Conservation (phyloP, 2,113 vertebrate species). For the Oxyruncus cristatus region DNA sequence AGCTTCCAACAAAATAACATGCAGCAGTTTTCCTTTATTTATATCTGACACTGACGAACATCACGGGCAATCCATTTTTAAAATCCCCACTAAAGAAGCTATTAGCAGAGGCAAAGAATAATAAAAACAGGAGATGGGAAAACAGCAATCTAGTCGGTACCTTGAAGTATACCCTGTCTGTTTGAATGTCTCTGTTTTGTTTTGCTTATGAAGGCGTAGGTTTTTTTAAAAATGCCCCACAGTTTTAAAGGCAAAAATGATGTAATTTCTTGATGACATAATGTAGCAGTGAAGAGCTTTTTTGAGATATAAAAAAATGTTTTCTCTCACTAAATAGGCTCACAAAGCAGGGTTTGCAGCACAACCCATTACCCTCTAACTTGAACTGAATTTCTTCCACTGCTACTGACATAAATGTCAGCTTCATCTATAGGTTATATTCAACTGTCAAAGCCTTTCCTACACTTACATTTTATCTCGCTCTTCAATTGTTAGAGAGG, state of each 20-base stretch:
- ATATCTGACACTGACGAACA: conserved; percentile 25
- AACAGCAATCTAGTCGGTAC: background rate
- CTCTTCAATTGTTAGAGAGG: background rate
- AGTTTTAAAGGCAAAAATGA: conserved; percentile 4
- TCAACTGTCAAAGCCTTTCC: background rate
- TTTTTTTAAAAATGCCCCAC: background rate
- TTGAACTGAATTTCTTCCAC: background rate
- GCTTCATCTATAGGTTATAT: background rate
- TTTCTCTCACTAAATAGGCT: background rate
- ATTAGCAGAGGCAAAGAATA: conserved; percentile 18
- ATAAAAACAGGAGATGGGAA: conserved; percentile 24
- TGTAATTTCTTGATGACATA: background rate
- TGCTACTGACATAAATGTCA: background rate
- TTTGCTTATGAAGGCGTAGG: background rate
- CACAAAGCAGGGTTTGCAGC: background rate
- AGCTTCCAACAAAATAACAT: conserved; percentile 10
- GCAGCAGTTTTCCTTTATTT: conserved; percentile 46
- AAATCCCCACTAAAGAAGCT: conserved; percentile 1
- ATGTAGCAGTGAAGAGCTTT: background rate
- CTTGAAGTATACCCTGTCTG: background rate
- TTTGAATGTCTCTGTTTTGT: conserved; percentile 2
- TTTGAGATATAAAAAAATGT: background rate
- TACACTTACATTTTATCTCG: background rate
- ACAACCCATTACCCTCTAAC: background rate
- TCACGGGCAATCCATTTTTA: conserved; percentile 18